These are phyloP conservation scores for Drosophila paulistorum DNA, from an alignment of 1,140 invertebrate genomes.

Conservation along the genomic window DNA sequence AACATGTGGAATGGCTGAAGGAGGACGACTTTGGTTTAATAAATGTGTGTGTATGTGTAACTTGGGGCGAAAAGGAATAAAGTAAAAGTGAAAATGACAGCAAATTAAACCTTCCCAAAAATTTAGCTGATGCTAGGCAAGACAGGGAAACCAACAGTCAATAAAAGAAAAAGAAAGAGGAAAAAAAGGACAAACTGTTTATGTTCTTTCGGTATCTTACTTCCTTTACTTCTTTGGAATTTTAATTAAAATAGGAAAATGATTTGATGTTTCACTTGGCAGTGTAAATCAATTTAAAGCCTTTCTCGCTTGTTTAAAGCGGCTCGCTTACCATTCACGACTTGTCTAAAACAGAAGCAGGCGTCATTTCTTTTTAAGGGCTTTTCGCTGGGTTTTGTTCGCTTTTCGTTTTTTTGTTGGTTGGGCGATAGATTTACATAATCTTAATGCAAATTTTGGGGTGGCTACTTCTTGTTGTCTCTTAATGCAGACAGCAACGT, in stretches of 20 bases:
- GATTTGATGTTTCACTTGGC: slow-evolving; percentile 57
- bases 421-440: slow-evolving; percentile 67
- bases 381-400: slow-evolving; percentile 35
- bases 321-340: background rate
- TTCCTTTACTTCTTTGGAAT: slow-evolving; percentile 45
- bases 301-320: slow-evolving; percentile 40
- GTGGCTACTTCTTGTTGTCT: slow-evolving; percentile 3
- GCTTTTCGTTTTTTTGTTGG: slow-evolving; percentile 27
- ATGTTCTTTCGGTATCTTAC: slow-evolving; percentile 7
- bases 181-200: slow-evolving; percentile 36
- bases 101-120: slow-evolving; percentile 65
- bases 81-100: slow-evolving; percentile 76
- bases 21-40: slow-evolving; percentile 37
- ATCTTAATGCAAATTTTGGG: slow-evolving; percentile 70
- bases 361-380: slow-evolving; percentile 25
- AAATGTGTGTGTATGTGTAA: slow-evolving; percentile 35
- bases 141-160: background rate
- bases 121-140: slow-evolving; percentile 32
- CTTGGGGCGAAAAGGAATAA: background rate
- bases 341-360: slow-evolving; percentile 58
- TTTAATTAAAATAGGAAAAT: slow-evolving; percentile 73
- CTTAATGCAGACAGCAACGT: slow-evolving; percentile 49
- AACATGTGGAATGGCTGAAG: slow-evolving; percentile 8
- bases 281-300: slow-evolving; percentile 48
- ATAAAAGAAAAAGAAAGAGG: background rate